Conservation (phyloP, 2,888 invertebrate species). For the Lacanobia oleracea region DNA sequence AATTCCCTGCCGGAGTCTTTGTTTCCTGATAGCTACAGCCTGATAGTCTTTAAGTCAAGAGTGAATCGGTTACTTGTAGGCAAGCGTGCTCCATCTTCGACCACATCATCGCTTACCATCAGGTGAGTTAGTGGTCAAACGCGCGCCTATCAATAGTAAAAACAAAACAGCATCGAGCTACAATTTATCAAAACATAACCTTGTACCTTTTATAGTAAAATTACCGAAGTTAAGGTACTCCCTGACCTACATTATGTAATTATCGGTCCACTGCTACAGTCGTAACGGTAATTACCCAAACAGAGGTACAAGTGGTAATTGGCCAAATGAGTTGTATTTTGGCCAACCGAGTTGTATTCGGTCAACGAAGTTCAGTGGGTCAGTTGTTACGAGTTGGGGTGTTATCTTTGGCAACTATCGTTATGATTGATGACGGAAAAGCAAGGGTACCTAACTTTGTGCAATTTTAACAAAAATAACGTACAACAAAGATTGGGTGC, state of each 20-base stretch:
- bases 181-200: constrained; percentile 5
- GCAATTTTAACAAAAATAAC: not conserved
- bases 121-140: too few relatives aligned
- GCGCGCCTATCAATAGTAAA: too few relatives aligned
- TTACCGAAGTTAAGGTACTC: not conserved
- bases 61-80: too few relatives aligned
- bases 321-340: constrained; percentile 8
- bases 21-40: too few relatives aligned
- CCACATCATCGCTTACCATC: too few relatives aligned
- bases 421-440: constrained; percentile 24
- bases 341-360: not conserved
- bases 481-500: not conserved
- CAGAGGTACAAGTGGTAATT: constrained; percentile 20
- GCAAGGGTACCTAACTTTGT: not conserved
- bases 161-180: too few relatives aligned
- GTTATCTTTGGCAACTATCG: constrained; percentile 32
- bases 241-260: constrained; percentile 58
- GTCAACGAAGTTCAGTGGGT: constrained; percentile 45
- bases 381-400: constrained; percentile 25
- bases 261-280: constrained; percentile 44
- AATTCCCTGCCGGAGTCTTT: too few relatives aligned
- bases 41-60: too few relatives aligned
- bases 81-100: too few relatives aligned
- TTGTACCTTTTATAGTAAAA: not conserved
- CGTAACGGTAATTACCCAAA: constrained; percentile 54